Percentiles rank a stretch among this genome's conserved stretches.
phyloP scores from a whole-genome alignment of 2,113 vertebrate species.

The Lynx canadensis region DNA sequence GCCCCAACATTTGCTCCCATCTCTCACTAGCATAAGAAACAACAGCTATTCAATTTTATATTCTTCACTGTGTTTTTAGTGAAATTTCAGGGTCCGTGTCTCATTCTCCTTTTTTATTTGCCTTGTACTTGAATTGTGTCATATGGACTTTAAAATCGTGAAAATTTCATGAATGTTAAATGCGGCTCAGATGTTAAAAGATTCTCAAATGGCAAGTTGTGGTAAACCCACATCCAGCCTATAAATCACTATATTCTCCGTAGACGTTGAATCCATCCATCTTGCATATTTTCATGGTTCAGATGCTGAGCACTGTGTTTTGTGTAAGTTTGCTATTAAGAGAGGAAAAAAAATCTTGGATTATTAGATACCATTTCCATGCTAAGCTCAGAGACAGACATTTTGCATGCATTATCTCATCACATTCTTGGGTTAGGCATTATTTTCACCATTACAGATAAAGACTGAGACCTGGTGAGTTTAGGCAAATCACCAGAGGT shows the following conservation, averaged over 20 bases:
- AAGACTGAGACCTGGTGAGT: background rate
- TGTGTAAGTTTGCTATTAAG: background rate
- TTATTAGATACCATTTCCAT: background rate
- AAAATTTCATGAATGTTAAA: slow-evolving; percentile 57
- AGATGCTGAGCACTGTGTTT: background rate
- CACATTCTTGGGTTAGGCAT: background rate
- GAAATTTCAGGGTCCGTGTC: background rate
- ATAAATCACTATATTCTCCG: background rate
- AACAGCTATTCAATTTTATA: background rate
- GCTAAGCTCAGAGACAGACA: background rate
- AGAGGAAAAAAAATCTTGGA: background rate
- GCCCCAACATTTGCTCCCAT: background rate
- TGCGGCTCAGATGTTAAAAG: slow-evolving; percentile 28
- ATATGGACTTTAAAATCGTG: slow-evolving; percentile 35
- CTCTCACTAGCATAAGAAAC: background rate
- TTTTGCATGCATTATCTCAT: background rate
- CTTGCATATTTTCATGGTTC: background rate
- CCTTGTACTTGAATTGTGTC: background rate
- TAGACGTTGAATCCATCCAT: background rate
- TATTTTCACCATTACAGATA: background rate
- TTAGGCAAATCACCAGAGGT: background rate
- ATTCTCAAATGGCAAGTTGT: slow-evolving; percentile 53
- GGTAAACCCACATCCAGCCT: slow-evolving; percentile 4
- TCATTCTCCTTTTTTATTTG: slow-evolving; percentile 7
- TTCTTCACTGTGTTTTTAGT: background rate